A percentile compares a stretch with the other conserved stretches of the same genome.
Evolutionary conservation across 2,888 invertebrate genomes (phyloP).

Genomic region (Alloscopus bannaensis): DNA sequence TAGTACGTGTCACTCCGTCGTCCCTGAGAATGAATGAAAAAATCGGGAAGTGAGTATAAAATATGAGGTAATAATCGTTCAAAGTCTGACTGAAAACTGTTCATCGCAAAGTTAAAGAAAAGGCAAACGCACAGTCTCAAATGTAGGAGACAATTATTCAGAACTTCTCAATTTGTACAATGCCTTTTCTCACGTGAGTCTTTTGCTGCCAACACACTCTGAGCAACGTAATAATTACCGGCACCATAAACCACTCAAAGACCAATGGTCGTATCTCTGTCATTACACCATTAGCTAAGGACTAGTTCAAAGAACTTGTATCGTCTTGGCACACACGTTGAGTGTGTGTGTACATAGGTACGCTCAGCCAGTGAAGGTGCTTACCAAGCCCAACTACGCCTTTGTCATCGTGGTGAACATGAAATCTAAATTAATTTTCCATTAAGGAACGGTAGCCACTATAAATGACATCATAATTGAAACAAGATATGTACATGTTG

Average conservation of each 20-base stretch:
- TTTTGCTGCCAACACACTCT: slow-evolving; percentile 29
- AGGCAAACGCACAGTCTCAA: not conserved
- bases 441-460: slow-evolving; percentile 53
- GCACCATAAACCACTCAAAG: not conserved
- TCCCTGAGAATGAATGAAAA: slow-evolving; percentile 43
- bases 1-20: slow-evolving; percentile 64
- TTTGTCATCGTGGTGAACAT: slow-evolving; percentile 48
- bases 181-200: no score
- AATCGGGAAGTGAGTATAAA: not conserved
- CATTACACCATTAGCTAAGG: not conserved
- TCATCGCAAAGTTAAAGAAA: not conserved
- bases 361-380: not conserved
- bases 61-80: slow-evolving; percentile 17
- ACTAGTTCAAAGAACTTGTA: not conserved
- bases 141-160: no score
- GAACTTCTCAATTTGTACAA: no score
- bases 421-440: slow-evolving; percentile 62
- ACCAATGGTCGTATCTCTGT: no score
- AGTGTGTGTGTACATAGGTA: not conserved
- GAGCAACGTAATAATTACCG: not conserved
- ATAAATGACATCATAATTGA: slow-evolving; percentile 49
- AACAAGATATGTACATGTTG: not conserved
- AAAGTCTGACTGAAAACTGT: slow-evolving; percentile 14
- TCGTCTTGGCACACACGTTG: no score
- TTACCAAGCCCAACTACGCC: no score